Base-by-base conservation (phyloP, 2,113 vertebrate genomes). In the Nibea coibor region DNA sequence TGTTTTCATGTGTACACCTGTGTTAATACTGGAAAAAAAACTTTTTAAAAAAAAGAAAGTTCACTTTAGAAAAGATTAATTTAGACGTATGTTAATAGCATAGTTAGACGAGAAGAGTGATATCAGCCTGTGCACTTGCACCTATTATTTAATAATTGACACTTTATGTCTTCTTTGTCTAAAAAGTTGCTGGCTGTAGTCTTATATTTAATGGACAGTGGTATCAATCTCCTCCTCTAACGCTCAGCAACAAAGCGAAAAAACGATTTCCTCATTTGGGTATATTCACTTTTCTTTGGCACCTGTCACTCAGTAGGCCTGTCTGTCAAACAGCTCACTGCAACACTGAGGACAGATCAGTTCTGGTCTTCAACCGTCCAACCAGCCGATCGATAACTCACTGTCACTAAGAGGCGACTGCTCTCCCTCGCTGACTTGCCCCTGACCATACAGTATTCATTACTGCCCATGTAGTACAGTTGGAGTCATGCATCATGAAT, bases 371-470 rank as follows among this genome's bases (percentile, higher is more conserved):
- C 35, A 79, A 62, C 67, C 57, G 6, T 35, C 58, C 43, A 22
- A 35, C 56, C 42, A n/a, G 56, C 57, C 53, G 19, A 58, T 87
- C 65, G 1, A 81, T 89, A 68, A 58, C 24, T 86, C 80, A 67
- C 16, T 75, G 78, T 78, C 84, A 69, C 54, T n/a, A 26, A 73
- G 43, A 57, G 77, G 39, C 19, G 6, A 62, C 70, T 15, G 19
- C 48, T 39, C 39, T n/a, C 28, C 22, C 31, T 69, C 24, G 68
- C 66, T 24, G 43, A 63, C 31, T 19, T 51, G 43, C 45, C 20
- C 10, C 59, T 64, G 66, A 78, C 11, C 67, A 80, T 76, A 57
- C 70, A 83, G 16, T 80, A 74, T 81, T 86, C 35, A 87, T 89
- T 26, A 39, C 57, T 54, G 26, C 28, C 28, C 17, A 17, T 73